Percentiles rank a stretch among this genome's conserved stretches.
These are phyloP conservation scores for Tromatobia lineatoria DNA, from an alignment of 2,888 invertebrate species.

Conservation along the genomic window DNA sequence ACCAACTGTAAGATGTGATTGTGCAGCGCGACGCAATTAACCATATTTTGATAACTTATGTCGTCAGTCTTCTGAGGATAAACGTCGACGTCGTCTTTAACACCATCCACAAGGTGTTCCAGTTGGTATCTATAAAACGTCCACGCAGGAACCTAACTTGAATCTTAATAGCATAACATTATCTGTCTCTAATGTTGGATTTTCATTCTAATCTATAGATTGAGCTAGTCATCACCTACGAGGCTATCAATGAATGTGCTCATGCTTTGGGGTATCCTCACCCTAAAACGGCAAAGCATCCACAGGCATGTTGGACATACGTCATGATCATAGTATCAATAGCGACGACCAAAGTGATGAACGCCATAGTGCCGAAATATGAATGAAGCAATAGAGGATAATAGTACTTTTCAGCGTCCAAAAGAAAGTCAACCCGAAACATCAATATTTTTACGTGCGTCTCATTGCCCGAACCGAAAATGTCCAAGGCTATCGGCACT, in stretches of 20 bases:
- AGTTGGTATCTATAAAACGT: slow-evolving; percentile 70
- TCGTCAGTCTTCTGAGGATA: slow-evolving; percentile 63
- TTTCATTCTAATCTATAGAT: background rate
- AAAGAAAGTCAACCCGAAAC: slow-evolving; percentile 72
- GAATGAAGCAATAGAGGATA: slow-evolving; percentile 70
- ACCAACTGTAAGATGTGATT: slow-evolving; percentile 65
- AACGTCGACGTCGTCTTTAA: slow-evolving; percentile 66
- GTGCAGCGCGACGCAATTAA: slow-evolving; percentile 71
- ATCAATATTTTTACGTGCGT: slow-evolving; percentile 66
- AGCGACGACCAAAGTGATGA: slow-evolving; percentile 68
- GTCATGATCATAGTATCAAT: slow-evolving; percentile 70
- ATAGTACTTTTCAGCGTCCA: slow-evolving; percentile 71
- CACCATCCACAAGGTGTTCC: slow-evolving; percentile 64
- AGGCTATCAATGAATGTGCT: background rate
- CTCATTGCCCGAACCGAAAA: slow-evolving; percentile 61
- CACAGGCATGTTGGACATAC: slow-evolving; percentile 73
- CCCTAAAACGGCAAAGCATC: slow-evolving; percentile 71
- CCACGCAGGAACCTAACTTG: background rate
- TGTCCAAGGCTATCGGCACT: slow-evolving; percentile 63
- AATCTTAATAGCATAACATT: background rate
- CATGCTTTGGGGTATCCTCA: slow-evolving; percentile 45
- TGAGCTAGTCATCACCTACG: background rate
- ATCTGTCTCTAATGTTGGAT: background rate
- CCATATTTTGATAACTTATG: slow-evolving; percentile 60
- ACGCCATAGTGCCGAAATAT: slow-evolving; percentile 70